Base-by-base conservation (phyloP, 1,140 invertebrate species). In the Gonioctena quinquepunctata region DNA sequence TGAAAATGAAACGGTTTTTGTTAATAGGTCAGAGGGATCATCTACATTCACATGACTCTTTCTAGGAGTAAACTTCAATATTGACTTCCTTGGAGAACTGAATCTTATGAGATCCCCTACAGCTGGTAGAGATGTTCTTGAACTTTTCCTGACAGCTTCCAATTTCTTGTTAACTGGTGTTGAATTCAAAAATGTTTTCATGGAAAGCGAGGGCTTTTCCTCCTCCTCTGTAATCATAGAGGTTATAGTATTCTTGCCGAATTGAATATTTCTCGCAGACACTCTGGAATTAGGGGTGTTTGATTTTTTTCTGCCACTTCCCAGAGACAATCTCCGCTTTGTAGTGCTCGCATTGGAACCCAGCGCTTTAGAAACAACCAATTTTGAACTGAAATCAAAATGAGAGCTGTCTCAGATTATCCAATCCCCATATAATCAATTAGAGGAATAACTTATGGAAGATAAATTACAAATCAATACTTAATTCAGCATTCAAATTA, bases 321-420 rank as follows among this genome's bases (percentile, higher is more conserved):
- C 54, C 19, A 57, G 25, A 25, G 54, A 21, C 22, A 57, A 22
- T 22, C 54, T 16, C n/a, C 22, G 22, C 21, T 22, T 57, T 57
- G 11, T 57, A 22, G 16, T 22, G 6, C 54, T 57, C 13, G 33
- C 33, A n/a, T 42, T 42, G 33, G 33, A 11, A 42, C 33, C 27
- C n/a, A 61, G 27, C 7, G 59, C 27, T n/a, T 33, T 61, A 0
- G 59, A 33, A 27, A 61, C 59, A 61, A 61, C 27, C 27, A 61
- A 13, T 27, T 61, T 61, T 61, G 59, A 61, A 13, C 59, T 61
- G 59, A 28, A 61, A 54, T 21, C 13, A 2, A 22, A 2, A 49
- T 49, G 18, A n/a, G n/a, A n/a, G n/a, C n/a, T n/a, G n/a, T n/a
- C n/a, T n/a, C n/a, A n/a, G n/a, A n/a, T n/a, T n/a, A n/a, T n/a